A percentile compares a stretch with the other conserved stretches of the same genome.
Evolutionary conservation across 2,888 invertebrate genomes (phyloP).

Genomic region (Fissipunctia ypsillon): DNA sequence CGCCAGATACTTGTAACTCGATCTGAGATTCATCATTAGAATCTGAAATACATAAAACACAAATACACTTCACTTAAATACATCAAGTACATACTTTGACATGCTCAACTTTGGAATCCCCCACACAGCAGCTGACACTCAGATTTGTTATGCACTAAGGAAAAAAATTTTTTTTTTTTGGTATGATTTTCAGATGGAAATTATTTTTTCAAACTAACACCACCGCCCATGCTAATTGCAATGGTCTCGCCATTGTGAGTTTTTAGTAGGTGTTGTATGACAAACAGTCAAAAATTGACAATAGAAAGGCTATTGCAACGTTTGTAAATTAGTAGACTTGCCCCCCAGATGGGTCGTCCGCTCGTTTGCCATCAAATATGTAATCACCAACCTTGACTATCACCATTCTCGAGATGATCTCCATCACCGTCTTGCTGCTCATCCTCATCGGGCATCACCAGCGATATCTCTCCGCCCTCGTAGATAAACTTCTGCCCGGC

Average conservation of each 20-base stretch:
- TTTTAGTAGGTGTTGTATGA: no score
- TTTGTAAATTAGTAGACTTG: background rate
- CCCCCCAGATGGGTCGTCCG: background rate
- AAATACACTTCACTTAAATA: background rate
- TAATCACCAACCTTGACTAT: conserved; percentile 73
- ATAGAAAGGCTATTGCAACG: no score
- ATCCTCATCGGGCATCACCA: conserved; percentile 74
- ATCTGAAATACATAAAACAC: conserved; percentile 70
- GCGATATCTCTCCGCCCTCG: conserved; percentile 77
- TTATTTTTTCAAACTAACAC: no score
- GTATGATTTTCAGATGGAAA: no score
- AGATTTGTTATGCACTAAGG: no score
- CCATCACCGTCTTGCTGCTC: conserved; percentile 57
- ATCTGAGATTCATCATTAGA: conserved; percentile 86
- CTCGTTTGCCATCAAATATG: background rate
- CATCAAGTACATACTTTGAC: background rate
- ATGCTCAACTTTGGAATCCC: no score
- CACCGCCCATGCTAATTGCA: no score
- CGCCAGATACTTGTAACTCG: conserved; percentile 85
- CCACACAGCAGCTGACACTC: no score
- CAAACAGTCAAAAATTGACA: no score
- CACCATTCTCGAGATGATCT: conserved; percentile 67
- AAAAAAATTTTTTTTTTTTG: no score
- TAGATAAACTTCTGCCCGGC: conserved; percentile 81
- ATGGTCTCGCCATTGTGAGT: no score